Percentiles rank a stretch among this genome's conserved stretches.
Evolutionary conservation across 1,140 invertebrate species (phyloP).

Genomic region (Cephus cinctus): DNA sequence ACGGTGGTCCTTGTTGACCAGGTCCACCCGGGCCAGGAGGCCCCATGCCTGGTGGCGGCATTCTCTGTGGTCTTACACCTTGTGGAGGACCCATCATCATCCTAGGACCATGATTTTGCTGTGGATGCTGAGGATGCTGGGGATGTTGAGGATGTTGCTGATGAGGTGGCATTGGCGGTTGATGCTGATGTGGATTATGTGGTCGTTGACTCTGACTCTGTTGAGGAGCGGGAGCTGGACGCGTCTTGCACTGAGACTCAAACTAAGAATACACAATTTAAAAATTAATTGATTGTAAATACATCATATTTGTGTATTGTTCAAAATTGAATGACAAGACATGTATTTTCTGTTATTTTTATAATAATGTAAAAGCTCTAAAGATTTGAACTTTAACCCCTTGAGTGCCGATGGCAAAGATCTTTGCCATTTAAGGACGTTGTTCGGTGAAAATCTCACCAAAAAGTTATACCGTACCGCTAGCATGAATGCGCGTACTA

Average conservation of each 20-base stretch:
- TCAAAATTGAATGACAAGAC: too few species aligned
- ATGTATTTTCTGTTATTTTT: too few species aligned
- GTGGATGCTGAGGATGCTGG: slow-evolving; percentile 57
- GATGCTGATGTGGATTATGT: slow-evolving; percentile 56
- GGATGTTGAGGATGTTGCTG: slow-evolving; percentile 57
- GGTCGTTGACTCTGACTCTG: slow-evolving; percentile 55
- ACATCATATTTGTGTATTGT: too few species aligned
- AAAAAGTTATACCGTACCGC: too few species aligned
- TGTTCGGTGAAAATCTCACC: too few species aligned
- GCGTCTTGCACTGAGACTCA: slow-evolving; percentile 88
- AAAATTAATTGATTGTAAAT: too few species aligned
- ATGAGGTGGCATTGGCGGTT: slow-evolving; percentile 52
- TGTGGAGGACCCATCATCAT: slow-evolving; percentile 70
- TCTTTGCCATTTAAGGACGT: too few species aligned
- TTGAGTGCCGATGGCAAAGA: too few species aligned
- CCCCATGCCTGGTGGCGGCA: slow-evolving; percentile 67
- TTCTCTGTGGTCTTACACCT: slow-evolving; percentile 62
- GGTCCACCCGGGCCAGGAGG: slow-evolving; percentile 58
- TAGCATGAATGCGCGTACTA: too few species aligned
- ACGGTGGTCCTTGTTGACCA: slow-evolving; percentile 54
- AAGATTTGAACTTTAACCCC: too few species aligned
- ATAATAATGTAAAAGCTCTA: too few species aligned
- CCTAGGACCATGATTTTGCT: slow-evolving; percentile 62
- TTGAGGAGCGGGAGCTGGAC: slow-evolving; percentile 71
- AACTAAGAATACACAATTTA: slow-evolving; percentile 59